Evolutionary conservation across 2,113 vertebrate species (phyloP).

Genomic region (Opisthocomus hoazin): DNA sequence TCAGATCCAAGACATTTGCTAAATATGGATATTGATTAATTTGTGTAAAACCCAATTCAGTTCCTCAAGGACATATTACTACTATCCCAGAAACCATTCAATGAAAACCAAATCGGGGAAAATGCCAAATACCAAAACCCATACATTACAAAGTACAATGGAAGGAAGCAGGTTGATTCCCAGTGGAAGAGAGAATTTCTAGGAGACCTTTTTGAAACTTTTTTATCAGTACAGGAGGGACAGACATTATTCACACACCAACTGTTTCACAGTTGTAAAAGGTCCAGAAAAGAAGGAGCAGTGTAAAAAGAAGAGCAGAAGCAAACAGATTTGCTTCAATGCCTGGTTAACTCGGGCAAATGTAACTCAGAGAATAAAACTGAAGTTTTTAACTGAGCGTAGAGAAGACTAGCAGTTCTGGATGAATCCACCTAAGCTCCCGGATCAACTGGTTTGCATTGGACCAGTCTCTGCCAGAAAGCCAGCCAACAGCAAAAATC

Average conservation of each 20-base stretch:
- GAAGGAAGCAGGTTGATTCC: background rate
- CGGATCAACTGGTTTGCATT: background rate
- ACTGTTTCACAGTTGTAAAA: conserved; percentile 49
- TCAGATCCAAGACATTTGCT: background rate
- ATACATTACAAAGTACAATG: background rate
- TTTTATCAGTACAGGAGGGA: conserved; percentile 21
- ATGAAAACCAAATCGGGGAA: background rate
- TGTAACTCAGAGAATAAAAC: background rate
- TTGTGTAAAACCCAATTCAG: background rate
- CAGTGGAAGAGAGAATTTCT: background rate
- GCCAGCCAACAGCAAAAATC: background rate
- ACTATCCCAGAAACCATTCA: background rate
- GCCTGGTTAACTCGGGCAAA: background rate
- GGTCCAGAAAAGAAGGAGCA: background rate
- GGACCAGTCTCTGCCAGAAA: background rate
- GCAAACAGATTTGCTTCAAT: background rate
- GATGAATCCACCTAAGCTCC: background rate
- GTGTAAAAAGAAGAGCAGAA: conserved; percentile 9
- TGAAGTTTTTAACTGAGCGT: background rate
- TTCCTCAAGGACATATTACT: background rate
- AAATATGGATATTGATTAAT: background rate
- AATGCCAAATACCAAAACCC: background rate
- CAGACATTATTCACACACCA: conserved; percentile 13
- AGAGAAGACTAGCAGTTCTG: background rate
- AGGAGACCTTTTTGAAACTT: background rate